These are phyloP conservation scores for Meteorus sp. DNA, from an alignment of 1,140 invertebrate genomes.

Conservation along the genomic window DNA sequence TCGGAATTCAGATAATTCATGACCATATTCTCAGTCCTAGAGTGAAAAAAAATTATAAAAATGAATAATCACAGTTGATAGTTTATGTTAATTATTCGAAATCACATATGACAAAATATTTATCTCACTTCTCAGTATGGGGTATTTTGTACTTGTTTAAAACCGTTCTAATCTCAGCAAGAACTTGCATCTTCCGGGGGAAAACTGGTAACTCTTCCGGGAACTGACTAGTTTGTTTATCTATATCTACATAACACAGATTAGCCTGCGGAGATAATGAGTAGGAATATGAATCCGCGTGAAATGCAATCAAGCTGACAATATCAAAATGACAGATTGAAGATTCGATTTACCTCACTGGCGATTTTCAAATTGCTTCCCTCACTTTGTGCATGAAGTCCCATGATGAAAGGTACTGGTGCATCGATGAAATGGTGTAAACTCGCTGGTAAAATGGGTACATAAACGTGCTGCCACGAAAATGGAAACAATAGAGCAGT, in stretches of 20 bases:
- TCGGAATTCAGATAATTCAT: conserved; percentile 58
- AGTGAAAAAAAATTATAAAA: conserved; percentile 37
- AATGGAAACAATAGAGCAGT: conserved; percentile 91
- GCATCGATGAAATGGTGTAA: conserved; percentile 97
- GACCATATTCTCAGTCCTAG: conserved; percentile 61
- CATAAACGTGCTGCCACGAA: conserved; percentile 98
- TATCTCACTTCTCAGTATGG: conserved; percentile 51
- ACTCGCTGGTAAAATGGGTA: conserved; percentile 94
- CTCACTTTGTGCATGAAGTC: conserved; percentile 66
- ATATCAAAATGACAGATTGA: conserved; percentile 1
- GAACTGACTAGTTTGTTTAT: conserved; percentile 86
- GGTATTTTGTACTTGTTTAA: conserved; percentile 74
- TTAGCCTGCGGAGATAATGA: conserved; percentile 66
- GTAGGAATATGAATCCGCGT: conserved; percentile 5
- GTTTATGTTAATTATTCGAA: neutral
- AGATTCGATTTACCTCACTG: conserved; percentile 61
- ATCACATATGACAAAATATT: conserved; percentile 18
- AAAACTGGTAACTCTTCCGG: conserved; percentile 95
- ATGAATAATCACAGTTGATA: conserved; percentile 18
- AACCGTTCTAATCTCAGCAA: conserved; percentile 80
- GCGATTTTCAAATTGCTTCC: conserved; percentile 64
- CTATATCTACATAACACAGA: conserved; percentile 95
- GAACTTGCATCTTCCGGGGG: conserved; percentile 85
- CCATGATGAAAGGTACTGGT: conserved; percentile 99
- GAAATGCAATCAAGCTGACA: neutral